Conservation (phyloP, 2,888 invertebrate genomes). For the Sminthurinus aureus region DNA sequence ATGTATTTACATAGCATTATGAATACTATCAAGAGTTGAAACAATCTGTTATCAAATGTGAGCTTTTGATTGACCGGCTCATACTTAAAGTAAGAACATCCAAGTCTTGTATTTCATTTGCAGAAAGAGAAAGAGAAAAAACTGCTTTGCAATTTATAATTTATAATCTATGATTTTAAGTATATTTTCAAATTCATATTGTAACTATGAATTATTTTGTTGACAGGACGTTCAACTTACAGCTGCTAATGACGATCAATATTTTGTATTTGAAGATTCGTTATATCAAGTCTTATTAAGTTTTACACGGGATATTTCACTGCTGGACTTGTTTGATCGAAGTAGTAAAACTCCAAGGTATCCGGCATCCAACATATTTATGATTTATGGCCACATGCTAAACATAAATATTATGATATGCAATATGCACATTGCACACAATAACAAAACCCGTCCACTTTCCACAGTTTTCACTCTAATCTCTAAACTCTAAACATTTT, state of each 20-base stretch:
- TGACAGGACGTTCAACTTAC: conserved; percentile 94
- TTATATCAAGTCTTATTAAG: conserved; percentile 91
- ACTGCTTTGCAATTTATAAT: too few relatives aligned
- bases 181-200: too few relatives aligned
- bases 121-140: too few relatives aligned
- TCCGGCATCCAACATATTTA: too few relatives aligned
- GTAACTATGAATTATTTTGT: neutral
- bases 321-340: conserved; percentile 73
- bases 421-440: too few relatives aligned
- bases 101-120: neutral
- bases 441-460: too few relatives aligned
- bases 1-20: conserved; percentile 69
- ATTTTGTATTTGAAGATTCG: conserved; percentile 96
- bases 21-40: conserved; percentile 83
- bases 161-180: too few relatives aligned
- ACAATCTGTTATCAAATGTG: conserved; percentile 82
- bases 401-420: too few relatives aligned
- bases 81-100: conserved; percentile 78
- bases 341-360: conserved; percentile 70
- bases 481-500: too few relatives aligned
- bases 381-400: too few relatives aligned
- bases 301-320: conserved; percentile 87
- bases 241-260: conserved; percentile 96
- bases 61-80: conserved; percentile 91
- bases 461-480: too few relatives aligned